phyloP scores from a whole-genome alignment of 2,797 vertebrate genomes.

The Phalloptychus januarius region DNA sequence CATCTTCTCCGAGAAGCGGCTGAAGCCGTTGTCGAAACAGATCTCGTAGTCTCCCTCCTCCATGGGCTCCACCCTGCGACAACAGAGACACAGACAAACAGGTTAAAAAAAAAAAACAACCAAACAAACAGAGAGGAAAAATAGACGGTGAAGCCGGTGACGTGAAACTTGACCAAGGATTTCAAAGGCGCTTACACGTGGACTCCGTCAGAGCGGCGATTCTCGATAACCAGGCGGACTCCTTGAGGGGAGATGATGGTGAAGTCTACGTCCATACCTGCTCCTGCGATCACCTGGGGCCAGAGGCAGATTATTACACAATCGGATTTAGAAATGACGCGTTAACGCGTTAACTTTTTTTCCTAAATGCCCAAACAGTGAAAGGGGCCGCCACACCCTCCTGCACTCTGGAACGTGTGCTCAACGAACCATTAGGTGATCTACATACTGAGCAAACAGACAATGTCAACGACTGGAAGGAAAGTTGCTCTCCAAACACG shows the following conservation, averaged over 20 bases:
- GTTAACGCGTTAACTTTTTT: not conserved
- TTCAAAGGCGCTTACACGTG: slow-evolving; percentile 83
- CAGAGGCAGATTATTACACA: slow-evolving; percentile 6
- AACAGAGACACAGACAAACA: not conserved
- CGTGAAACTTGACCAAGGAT: not conserved
- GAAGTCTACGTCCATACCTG: slow-evolving; percentile 91
- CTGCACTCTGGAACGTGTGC: not conserved
- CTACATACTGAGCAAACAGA: not conserved
- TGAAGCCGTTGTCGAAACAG: slow-evolving; percentile 95
- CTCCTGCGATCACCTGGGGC: slow-evolving; percentile 88
- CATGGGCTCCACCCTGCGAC: slow-evolving; percentile 85
- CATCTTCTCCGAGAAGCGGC: slow-evolving; percentile 91
- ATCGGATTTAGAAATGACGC: not conserved
- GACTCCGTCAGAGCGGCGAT: slow-evolving; percentile 87
- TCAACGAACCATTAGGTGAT: not conserved
- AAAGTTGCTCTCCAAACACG: not conserved
- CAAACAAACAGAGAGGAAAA: not conserved
- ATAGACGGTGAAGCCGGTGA: not conserved
- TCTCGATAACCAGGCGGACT: slow-evolving; percentile 76
- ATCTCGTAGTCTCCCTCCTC: slow-evolving; percentile 89
- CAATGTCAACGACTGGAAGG: not conserved
- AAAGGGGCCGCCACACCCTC: not conserved
- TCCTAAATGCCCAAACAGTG: not conserved
- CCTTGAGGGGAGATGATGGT: slow-evolving; percentile 84
- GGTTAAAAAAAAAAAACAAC: not conserved